These are phyloP conservation scores for Taxidea taxus DNA, from an alignment of 2,113 vertebrate genomes.

Conservation along the genomic window DNA sequence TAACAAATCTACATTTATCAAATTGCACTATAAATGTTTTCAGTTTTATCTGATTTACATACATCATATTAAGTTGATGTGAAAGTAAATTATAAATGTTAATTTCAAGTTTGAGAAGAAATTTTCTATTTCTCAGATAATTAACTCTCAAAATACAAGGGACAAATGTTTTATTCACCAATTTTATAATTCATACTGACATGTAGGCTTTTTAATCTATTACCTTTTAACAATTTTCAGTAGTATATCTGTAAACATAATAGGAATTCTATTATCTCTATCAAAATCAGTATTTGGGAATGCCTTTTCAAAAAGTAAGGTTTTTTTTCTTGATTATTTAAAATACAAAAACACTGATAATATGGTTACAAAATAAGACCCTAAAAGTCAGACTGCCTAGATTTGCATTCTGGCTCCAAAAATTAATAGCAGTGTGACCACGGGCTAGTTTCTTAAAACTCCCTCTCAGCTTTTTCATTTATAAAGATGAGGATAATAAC, in stretches of 20 bases:
- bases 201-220: slow-evolving; percentile 42
- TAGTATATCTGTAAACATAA: slow-evolving; percentile 30
- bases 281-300: slow-evolving; percentile 17
- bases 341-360: slow-evolving; percentile 24
- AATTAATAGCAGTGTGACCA: slow-evolving; percentile 31
- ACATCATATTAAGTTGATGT: slow-evolving; percentile 71
- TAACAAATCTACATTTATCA: slow-evolving; percentile 81
- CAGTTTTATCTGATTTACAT: slow-evolving; percentile 69
- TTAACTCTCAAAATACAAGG: slow-evolving; percentile 53
- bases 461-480: background rate
- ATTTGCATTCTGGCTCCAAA: background rate
- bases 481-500: background rate
- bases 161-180: slow-evolving; percentile 59
- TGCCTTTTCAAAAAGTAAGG: slow-evolving; percentile 43
- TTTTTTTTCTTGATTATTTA: background rate
- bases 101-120: slow-evolving; percentile 59
- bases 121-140: slow-evolving; percentile 58
- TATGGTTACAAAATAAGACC: background rate
- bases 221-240: slow-evolving; percentile 33
- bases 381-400: slow-evolving; percentile 44
- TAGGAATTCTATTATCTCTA: slow-evolving; percentile 2
- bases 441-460: background rate
- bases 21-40: slow-evolving; percentile 68
- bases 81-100: slow-evolving; percentile 64
- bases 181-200: slow-evolving; percentile 51